Percentiles rank a stretch among this genome's conserved stretches.
Conservation (phyloP, 2,797 vertebrate species). For the Rachycentron canadum region DNA sequence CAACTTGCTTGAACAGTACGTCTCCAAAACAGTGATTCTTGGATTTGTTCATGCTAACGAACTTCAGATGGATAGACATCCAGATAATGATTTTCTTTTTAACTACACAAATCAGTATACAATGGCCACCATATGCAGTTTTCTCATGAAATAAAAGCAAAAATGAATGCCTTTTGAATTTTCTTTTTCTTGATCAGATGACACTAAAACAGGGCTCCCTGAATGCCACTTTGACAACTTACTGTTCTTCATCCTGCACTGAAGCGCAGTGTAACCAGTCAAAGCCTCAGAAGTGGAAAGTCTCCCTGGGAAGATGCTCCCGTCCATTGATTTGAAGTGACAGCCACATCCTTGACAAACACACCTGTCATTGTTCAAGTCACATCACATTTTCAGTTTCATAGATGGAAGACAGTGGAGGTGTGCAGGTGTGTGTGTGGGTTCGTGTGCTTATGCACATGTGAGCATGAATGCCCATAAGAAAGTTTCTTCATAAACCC, state of each 20-base stretch:
- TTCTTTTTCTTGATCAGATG: conserved; percentile 21
- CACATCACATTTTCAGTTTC: conserved; percentile 84
- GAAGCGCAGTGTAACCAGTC: conserved; percentile 68
- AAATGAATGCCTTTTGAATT: conserved; percentile 28
- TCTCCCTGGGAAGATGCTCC: conserved; percentile 74
- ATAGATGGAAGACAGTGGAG: conserved; percentile 67
- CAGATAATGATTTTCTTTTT: conserved; percentile 55
- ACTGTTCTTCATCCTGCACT: conserved; percentile 67
- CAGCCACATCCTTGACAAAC: conserved; percentile 87
- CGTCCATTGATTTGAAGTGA: conserved; percentile 84
- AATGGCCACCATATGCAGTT: conserved; percentile 36
- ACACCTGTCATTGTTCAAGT: conserved; percentile 87
- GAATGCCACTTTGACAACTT: conserved; percentile 75
- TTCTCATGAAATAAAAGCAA: conserved; percentile 44
- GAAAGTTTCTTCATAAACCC: conserved; percentile 59
- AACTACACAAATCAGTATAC: conserved; percentile 30
- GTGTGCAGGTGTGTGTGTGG: conserved; percentile 57
- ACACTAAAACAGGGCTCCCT: conserved; percentile 43
- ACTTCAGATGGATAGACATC: conserved; percentile 66
- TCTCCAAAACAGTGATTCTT: conserved; percentile 67
- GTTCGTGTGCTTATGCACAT: conserved; percentile 55
- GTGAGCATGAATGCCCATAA: conserved; percentile 63
- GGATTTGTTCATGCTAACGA: conserved; percentile 68
- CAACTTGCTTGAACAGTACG: conserved; percentile 57
- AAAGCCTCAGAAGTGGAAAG: conserved; percentile 75